These are phyloP conservation scores for Neostethus bicornis DNA, from an alignment of 2,797 vertebrate species.

Conservation along the genomic window DNA sequence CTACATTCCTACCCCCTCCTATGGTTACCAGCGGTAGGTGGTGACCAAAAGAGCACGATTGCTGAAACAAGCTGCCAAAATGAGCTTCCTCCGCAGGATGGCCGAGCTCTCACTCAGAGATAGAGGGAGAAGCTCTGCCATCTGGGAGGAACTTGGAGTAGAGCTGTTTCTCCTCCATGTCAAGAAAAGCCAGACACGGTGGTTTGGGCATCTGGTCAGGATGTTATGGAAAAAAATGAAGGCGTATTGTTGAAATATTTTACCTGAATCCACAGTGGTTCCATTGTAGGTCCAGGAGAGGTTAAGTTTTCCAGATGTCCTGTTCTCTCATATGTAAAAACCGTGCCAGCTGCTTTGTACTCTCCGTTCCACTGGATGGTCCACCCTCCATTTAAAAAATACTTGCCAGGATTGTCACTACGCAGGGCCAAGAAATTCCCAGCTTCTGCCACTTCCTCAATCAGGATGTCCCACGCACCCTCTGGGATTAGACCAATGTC, in stretches of 20 bases:
- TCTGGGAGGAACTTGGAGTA: no score
- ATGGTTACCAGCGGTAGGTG: no score
- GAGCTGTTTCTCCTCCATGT: no score
- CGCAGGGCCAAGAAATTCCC: conserved; percentile 93
- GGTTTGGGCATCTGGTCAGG: no score
- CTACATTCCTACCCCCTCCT: no score
- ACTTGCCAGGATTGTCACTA: conserved; percentile 86
- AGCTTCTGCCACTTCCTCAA: conserved; percentile 90
- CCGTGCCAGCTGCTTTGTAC: conserved; percentile 90
- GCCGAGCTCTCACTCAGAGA: no score
- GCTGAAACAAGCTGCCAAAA: no score
- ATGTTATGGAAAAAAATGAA: not conserved
- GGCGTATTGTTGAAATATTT: not conserved
- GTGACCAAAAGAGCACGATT: no score
- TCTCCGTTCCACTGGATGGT: conserved; percentile 96
- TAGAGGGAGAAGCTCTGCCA: no score
- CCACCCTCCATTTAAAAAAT: conserved; percentile 95
- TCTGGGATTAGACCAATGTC: conserved; percentile 94
- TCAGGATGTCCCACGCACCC: conserved; percentile 89
- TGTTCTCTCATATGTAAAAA: conserved; percentile 89
- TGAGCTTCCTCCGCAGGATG: no score
- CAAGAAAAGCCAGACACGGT: no score
- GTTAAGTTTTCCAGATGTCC: conserved; percentile 94
- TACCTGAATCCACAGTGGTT: conserved; percentile 97
- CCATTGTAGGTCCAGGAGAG: conserved; percentile 90